A percentile compares a stretch with the other conserved stretches of the same genome.
Evolutionary conservation across 1,140 invertebrate species (phyloP).

Genomic region (Platyscapa corneri): DNA sequence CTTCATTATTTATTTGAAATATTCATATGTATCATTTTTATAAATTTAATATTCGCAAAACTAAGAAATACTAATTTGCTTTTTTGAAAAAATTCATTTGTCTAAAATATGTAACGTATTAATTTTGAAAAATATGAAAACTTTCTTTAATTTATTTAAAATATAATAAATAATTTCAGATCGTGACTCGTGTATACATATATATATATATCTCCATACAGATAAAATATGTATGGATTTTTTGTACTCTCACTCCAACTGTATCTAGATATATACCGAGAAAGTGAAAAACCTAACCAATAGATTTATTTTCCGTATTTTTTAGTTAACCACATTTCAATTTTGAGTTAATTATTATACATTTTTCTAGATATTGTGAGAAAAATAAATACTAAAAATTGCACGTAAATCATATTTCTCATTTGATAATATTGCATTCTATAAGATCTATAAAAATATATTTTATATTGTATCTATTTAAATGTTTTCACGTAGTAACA

Average conservation of each 20-base stretch:
- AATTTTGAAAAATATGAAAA: no score
- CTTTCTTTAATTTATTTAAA: no score
- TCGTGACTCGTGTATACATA: slow-evolving; percentile 1
- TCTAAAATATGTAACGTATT: background rate
- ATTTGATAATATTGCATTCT: background rate
- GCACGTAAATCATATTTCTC: background rate
- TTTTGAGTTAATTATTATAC: background rate
- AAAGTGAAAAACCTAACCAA: slow-evolving; percentile 27
- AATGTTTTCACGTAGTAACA: background rate
- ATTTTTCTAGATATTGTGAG: background rate
- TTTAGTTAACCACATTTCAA: background rate
- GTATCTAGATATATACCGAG: slow-evolving; percentile 10
- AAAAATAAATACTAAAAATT: background rate
- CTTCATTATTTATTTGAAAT: background rate
- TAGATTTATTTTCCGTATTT: slow-evolving; percentile 20
- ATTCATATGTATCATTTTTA: background rate
- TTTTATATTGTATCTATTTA: background rate
- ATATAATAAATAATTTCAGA: slow-evolving; percentile 8
- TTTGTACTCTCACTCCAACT: background rate
- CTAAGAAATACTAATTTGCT: background rate
- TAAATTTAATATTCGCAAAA: background rate
- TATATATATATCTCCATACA: no score
- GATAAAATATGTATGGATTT: background rate
- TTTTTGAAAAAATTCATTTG: background rate
- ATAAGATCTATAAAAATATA: slow-evolving; percentile 14